Evolutionary conservation across 2,113 vertebrate genomes (phyloP), one percentile per base, ranked within the genome.

Genomic region (Eublepharis macularius): DNA sequence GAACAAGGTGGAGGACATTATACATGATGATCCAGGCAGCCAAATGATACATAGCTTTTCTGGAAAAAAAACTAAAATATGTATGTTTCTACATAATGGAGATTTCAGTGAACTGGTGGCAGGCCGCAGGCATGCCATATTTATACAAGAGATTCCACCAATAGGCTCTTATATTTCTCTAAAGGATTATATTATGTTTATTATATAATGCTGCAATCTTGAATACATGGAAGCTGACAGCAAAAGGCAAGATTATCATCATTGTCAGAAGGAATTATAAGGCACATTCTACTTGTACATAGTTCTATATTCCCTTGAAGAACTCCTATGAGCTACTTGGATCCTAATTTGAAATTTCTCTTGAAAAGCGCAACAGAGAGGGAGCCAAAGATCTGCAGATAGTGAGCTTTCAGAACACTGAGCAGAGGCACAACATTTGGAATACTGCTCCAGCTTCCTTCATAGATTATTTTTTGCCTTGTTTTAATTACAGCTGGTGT

Each of bases 51-150:
- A 26, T 26, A 85, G 0, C 26, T 87, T 65, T 29, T 34, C 10
- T 24, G 74, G 75, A 3, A 29, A 34, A 0, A 7, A 54, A 0
- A 69, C 6, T 6, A 34, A 45, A 12, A 41, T 19, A 6, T 80
- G 78, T n/a, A 11, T n/a, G 1, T 0, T 2, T 47, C 2, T 11
- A 45, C 0, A 11, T 32, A 60, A 3, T n/a, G 21, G 1, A 0
- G 26, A 49, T 3, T 83, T 43, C 81, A 29, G 2, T 24, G 7
- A 0, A 57, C n/a, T 32, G 49, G 41, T 29, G n/a, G 82, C 54
- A 63, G 47, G 9, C 24, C 57, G 26, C n/a, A 17, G n/a, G 19
- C 13, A 7, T n/a, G 81, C 7, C 10, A 43, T 0, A 6, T 83
- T 60, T 66, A 80, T 4, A 16, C 32, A 4, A 26, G 2, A 4